These are phyloP conservation scores for Archocentrus centrarchus DNA, from an alignment of 2,113 vertebrate genomes.

Conservation along the genomic window DNA sequence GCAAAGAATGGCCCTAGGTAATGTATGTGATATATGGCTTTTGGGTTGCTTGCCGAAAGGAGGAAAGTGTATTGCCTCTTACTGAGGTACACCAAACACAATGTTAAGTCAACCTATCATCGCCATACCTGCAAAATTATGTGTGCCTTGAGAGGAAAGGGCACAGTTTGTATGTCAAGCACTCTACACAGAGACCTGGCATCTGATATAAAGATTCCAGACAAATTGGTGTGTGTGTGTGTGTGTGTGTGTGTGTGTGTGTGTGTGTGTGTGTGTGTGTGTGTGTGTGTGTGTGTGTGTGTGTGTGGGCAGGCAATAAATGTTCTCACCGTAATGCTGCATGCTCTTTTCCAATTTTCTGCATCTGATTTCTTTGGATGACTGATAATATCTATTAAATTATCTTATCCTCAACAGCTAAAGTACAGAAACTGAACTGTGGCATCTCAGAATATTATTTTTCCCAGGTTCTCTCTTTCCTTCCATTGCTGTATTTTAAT, in stretches of 20 bases:
- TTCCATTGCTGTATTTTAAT: neutral
- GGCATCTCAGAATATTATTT: neutral
- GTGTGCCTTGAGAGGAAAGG: neutral
- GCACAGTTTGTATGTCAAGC: neutral
- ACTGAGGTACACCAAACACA: neutral
- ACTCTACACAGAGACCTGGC: neutral
- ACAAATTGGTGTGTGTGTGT: neutral
- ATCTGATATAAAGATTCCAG: neutral
- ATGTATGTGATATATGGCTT: constrained; percentile 25
- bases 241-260: neutral
- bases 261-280: neutral
- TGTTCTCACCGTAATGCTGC: constrained; percentile 12
- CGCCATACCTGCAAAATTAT: neutral
- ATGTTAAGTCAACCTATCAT: neutral
- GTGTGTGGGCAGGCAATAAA: neutral
- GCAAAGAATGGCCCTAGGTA: constrained; percentile 10
- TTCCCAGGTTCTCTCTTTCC: neutral
- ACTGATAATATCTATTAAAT: constrained; percentile 4
- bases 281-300: neutral
- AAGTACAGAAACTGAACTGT: neutral
- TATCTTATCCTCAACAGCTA: neutral
- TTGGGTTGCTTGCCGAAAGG: constrained; percentile 26
- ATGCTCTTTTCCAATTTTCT: constrained; percentile 18
- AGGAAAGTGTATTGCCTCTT: constrained; percentile 1
- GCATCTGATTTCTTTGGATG: neutral